Conservation (phyloP, 2,797 vertebrate species). For the Enteromius afrohamiltoni region DNA sequence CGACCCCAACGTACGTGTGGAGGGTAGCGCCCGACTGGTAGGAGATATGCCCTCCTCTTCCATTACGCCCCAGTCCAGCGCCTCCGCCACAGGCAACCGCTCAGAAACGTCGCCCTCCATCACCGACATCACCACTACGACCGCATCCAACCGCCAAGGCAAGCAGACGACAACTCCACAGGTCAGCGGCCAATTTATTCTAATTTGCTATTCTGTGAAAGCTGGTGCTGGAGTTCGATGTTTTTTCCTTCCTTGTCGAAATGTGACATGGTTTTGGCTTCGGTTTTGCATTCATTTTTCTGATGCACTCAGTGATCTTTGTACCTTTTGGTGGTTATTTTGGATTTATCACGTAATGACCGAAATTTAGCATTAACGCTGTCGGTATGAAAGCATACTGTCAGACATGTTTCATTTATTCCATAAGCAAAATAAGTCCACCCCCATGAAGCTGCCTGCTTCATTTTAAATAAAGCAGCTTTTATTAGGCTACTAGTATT, state of each 20-base stretch:
- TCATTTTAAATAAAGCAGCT: not conserved
- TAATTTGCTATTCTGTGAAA: not conserved
- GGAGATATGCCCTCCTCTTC: slow-evolving; percentile 98
- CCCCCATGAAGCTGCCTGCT: not conserved
- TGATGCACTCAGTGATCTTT: not conserved
- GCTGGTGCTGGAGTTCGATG: not conserved
- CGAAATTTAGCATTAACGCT: not conserved
- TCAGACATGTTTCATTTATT: not conserved
- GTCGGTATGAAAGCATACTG: not conserved
- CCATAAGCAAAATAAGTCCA: not conserved
- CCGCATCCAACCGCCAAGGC: slow-evolving; percentile 91
- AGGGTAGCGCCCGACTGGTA: slow-evolving; percentile 95
- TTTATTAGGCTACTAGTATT: not conserved
- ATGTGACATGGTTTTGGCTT: not conserved
- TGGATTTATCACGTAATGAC: not conserved
- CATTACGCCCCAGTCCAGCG: slow-evolving; percentile 96
- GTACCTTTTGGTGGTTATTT: not conserved
- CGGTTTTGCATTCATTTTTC: not conserved
- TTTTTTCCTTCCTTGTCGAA: not conserved
- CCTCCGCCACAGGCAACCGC: slow-evolving; percentile 94
- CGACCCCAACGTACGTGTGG: slow-evolving; percentile 94
- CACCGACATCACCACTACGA: slow-evolving; percentile 96
- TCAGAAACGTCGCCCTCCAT: slow-evolving; percentile 95
- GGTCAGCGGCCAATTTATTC: slow-evolving; percentile 76
- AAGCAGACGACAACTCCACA: slow-evolving; percentile 88